Base-by-base conservation (phyloP, 2,888 invertebrate genomes). In the Steromphala cineraria region DNA sequence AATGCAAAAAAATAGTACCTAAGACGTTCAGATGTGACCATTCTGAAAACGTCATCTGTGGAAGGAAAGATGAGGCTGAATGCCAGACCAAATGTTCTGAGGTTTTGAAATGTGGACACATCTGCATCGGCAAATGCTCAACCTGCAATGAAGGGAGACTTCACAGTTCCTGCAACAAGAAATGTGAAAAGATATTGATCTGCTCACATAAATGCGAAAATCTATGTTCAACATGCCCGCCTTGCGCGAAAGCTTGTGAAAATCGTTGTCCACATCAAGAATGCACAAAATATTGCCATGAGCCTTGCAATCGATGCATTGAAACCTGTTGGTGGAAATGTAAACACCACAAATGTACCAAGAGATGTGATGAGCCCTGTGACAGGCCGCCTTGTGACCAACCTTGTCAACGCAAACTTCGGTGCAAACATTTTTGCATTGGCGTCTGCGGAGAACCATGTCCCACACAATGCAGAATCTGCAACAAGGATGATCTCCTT, bases 381-480 rank as follows among this genome's bases (percentile, higher is more conserved):
- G 87, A 92, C 71, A 86, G 93, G 21, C 87, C 82, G 2, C 87
- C 89, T 31, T 90, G 86, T 76, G 75, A 87, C 80, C 55, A 78
- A n/a, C 82, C 82, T n/a, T 90, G 90, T 77, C 53, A 53, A 10
- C 78, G 84, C 74, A 21, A 21, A 31, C 79, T 89, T 1, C 40
- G 21, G 2, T 90, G 89, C 82, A 81, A 82, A 7, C 90, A 90
- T 79, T 46, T 15, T 8, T 90, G 96, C 93, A 94, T 95, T 89
- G 96, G 96, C 17, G 94, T 96, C 77, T 96, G 96, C 93, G 96
- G 96, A n/a, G 96, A 96, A 92, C 95, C 94, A 13, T 96, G 96
- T 91, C 96, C 95, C 19, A 92, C 92, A 52, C 88, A 95, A 78
- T 96, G 96, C 93, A 92, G 94, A 36, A 75, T 90, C 19, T 96